Evolutionary conservation across 2,888 invertebrate genomes (phyloP).

Genomic region (Platycheirus rosarum): DNA sequence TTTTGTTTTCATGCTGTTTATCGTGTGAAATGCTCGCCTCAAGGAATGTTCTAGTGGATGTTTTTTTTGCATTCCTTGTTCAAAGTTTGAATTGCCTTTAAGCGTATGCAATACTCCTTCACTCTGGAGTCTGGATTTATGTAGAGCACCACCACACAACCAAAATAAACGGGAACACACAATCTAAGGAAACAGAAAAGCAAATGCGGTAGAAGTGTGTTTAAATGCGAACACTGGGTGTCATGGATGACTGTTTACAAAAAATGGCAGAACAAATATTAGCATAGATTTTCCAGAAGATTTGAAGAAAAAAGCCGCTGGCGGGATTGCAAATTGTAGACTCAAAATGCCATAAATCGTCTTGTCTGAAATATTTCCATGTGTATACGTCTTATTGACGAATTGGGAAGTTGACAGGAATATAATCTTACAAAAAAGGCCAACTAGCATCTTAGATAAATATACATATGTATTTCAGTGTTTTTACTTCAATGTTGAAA

Average conservation of each 20-base stretch:
- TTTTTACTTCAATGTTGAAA: too few species aligned
- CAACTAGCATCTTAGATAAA: too few species aligned
- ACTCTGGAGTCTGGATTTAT: constrained; percentile 24
- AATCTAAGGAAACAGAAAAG: neutral
- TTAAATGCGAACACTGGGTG: neutral
- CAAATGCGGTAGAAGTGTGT: neutral
- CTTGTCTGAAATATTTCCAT: too few species aligned
- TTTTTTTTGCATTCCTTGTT: constrained; percentile 9
- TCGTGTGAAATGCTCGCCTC: constrained; percentile 63
- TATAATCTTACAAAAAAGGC: too few species aligned
- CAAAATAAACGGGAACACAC: constrained; percentile 1
- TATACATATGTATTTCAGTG: too few species aligned
- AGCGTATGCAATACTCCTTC: constrained; percentile 55
- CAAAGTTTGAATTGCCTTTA: constrained; percentile 54
- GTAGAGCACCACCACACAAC: constrained; percentile 26
- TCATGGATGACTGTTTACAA: neutral
- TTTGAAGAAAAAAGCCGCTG: neutral
- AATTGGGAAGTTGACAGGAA: too few species aligned
- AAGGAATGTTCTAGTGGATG: constrained; percentile 29
- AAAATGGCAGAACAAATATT: constrained; percentile 9
- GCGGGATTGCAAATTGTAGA: neutral
- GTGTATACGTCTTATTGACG: too few species aligned
- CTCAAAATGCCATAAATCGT: too few species aligned
- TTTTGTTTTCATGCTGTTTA: constrained; percentile 48
- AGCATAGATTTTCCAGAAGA: neutral